Percentiles rank a stretch among this genome's conserved stretches.
phyloP scores from a whole-genome alignment of 2,113 vertebrate genomes.

The Riparia riparia region DNA sequence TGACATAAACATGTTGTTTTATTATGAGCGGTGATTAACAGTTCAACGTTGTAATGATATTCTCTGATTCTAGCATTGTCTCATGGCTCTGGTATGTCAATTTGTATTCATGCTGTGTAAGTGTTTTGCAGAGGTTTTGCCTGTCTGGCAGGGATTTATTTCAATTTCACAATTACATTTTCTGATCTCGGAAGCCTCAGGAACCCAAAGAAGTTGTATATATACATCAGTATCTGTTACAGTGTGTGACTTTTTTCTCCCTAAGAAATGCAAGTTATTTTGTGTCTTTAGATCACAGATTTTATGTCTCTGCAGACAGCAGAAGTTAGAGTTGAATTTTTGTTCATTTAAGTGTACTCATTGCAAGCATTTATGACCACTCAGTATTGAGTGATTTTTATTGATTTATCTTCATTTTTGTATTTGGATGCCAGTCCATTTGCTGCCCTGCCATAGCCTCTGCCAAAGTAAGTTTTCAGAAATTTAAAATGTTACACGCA shows the following conservation, averaged over 20 bases:
- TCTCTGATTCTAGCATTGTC: conserved; percentile 63
- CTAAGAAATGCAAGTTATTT: background rate
- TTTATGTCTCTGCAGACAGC: background rate
- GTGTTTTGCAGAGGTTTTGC: conserved; percentile 56
- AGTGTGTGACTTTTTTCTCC: background rate
- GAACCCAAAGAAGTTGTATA: background rate
- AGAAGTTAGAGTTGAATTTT: background rate
- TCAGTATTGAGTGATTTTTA: background rate
- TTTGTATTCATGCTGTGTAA: conserved; percentile 69
- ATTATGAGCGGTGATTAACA: conserved; percentile 35
- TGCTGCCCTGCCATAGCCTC: background rate
- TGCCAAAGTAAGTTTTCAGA: background rate
- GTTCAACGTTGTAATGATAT: conserved; percentile 47
- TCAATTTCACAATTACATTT: conserved; percentile 56
- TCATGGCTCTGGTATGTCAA: conserved; percentile 72
- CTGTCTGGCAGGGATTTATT: conserved; percentile 67
- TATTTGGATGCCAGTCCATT: background rate
- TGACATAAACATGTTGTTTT: background rate
- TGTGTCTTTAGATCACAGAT: background rate
- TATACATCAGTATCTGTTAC: background rate
- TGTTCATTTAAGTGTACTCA: background rate
- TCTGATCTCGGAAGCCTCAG: conserved; percentile 5
- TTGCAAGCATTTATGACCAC: background rate
- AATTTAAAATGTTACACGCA: background rate
- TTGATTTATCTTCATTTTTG: background rate